phyloP scores from a whole-genome alignment of 2,113 vertebrate genomes.

The Typhlomys cinereus region DNA sequence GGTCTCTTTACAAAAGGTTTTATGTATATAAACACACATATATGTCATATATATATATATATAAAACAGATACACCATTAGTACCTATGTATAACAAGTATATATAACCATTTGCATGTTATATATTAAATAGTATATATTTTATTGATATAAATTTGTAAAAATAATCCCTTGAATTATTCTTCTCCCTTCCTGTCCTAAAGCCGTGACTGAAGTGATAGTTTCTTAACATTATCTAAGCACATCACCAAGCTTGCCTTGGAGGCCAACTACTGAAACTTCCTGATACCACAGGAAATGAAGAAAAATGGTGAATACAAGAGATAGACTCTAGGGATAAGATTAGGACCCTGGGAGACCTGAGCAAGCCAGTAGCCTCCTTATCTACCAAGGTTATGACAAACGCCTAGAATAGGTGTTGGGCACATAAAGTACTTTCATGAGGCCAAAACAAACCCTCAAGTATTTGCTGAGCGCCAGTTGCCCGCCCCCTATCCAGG shows the following conservation, averaged over 20 bases:
- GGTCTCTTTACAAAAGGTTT: too few relatives aligned
- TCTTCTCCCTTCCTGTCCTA: background rate
- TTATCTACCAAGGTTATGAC: slow-evolving; percentile 1
- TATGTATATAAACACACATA: too few relatives aligned
- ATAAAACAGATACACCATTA: too few relatives aligned
- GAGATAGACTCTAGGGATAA: slow-evolving; percentile 11
- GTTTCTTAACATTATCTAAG: background rate
- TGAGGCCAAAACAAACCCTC: slow-evolving; percentile 65
- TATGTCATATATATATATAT: too few relatives aligned
- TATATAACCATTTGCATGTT: background rate
- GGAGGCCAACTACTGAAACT: background rate
- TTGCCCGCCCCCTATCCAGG: slow-evolving; percentile 31
- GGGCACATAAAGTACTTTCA: slow-evolving; percentile 39
- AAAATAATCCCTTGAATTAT: slow-evolving; percentile 13
- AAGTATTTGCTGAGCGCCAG: slow-evolving; percentile 50
- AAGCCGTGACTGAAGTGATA: background rate
- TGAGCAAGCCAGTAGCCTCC: background rate
- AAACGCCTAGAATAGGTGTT: background rate
- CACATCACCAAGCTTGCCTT: background rate
- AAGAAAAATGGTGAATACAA: slow-evolving; percentile 43
- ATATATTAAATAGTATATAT: background rate
- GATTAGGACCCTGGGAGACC: background rate
- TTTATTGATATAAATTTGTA: background rate
- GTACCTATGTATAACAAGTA: too few relatives aligned
- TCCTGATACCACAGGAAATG: slow-evolving; percentile 22